These are phyloP conservation scores for Okapia johnstoni DNA, from an alignment of 2,113 vertebrate genomes.

Conservation along the genomic window DNA sequence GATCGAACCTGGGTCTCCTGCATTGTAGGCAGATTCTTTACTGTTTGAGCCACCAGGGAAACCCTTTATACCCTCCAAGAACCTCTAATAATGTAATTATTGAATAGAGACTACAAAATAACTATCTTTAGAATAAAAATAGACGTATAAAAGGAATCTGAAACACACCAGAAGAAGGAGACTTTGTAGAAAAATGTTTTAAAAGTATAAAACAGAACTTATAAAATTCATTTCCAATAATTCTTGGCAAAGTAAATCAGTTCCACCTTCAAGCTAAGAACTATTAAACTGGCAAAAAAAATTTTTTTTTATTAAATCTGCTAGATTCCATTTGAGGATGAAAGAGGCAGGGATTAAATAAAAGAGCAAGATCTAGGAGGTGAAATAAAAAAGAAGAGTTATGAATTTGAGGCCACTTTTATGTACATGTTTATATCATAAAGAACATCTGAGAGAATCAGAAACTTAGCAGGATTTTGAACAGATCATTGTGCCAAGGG, in stretches of 20 bases:
- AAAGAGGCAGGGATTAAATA: not conserved
- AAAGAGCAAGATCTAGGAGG: not conserved
- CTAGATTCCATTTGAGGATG: not conserved
- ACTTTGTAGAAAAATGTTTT: not conserved
- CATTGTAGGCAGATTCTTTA: not conserved
- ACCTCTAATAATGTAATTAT: not conserved
- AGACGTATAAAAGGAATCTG: not conserved
- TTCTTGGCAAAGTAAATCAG: not conserved
- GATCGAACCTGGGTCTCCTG: not conserved
- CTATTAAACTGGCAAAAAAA: not conserved
- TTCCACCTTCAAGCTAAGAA: not conserved
- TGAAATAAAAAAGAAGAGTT: not conserved
- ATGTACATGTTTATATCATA: not conserved
- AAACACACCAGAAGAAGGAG: not conserved
- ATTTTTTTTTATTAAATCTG: not conserved
- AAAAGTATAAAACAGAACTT: not conserved
- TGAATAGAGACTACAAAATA: not conserved
- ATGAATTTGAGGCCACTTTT: not conserved
- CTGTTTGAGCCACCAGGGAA: not conserved
- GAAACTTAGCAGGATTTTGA: not conserved
- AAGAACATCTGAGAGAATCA: not conserved
- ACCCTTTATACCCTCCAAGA: not conserved
- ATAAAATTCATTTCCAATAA: not conserved
- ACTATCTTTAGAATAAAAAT: slow-evolving; percentile 14
- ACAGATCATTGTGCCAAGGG: not conserved